A percentile compares a stretch with the other conserved stretches of the same genome.
Evolutionary conservation across 2,797 vertebrate genomes (phyloP).

Genomic region (Galagoides demidoff): DNA sequence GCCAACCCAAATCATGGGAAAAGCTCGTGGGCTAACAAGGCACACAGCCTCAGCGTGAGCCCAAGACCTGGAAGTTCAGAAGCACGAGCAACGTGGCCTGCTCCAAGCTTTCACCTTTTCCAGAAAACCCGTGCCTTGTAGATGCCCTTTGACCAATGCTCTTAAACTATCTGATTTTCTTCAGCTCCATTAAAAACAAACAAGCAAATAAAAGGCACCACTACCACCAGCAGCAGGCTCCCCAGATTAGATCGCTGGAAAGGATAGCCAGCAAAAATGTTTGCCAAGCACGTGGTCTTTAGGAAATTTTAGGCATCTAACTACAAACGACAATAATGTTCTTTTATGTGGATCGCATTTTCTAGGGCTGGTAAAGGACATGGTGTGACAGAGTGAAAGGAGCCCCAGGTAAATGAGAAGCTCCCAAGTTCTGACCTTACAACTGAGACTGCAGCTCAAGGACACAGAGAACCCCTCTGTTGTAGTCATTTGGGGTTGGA

Average conservation of each 20-base stretch:
- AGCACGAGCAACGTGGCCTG: background rate
- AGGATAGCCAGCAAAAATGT: background rate
- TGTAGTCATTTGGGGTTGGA: background rate
- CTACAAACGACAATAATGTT: background rate
- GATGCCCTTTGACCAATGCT: conserved; percentile 25
- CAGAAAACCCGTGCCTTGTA: background rate
- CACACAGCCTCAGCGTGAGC: background rate
- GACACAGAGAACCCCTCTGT: background rate
- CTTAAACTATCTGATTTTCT: conserved; percentile 1
- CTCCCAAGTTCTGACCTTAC: background rate
- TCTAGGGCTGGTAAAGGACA: background rate
- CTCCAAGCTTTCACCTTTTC: background rate
- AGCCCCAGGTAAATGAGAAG: background rate
- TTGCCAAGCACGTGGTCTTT: background rate
- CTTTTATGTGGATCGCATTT: background rate
- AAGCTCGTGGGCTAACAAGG: background rate
- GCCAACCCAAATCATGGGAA: conserved; percentile 15
- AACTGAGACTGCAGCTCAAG: background rate
- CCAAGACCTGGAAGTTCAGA: background rate
- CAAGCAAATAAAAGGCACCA: conserved; percentile 11
- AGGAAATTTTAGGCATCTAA: background rate
- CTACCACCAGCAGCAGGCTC: background rate
- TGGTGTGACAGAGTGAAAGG: background rate
- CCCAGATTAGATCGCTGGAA: background rate
- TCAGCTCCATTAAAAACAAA: background rate